Evolutionary conservation across 2,113 vertebrate genomes (phyloP).

Genomic region (Petromus typicus): DNA sequence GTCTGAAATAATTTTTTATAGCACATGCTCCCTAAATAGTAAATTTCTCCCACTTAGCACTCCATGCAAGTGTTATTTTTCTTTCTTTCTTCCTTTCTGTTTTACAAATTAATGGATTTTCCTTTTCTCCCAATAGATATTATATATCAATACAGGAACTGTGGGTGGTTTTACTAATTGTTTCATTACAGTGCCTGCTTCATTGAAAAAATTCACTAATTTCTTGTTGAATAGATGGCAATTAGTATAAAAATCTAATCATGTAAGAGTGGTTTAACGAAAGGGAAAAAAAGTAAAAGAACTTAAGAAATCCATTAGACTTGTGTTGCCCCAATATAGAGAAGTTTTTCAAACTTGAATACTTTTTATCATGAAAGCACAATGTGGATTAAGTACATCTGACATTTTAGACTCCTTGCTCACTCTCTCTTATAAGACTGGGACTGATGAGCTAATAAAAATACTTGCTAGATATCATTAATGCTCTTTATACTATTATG

Average conservation of each 20-base stretch:
- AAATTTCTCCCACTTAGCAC: background rate
- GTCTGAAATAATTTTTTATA: background rate
- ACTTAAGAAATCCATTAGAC: slow-evolving; percentile 10
- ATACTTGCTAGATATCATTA: slow-evolving; percentile 27
- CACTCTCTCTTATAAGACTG: background rate
- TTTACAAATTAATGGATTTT: background rate
- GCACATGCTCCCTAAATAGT: background rate
- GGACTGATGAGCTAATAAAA: slow-evolving; percentile 37
- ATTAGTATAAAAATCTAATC: background rate
- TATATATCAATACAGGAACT: background rate
- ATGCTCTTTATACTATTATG: background rate
- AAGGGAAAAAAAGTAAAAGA: background rate
- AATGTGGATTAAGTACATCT: slow-evolving; percentile 63
- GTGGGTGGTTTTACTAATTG: slow-evolving; percentile 1
- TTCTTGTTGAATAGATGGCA: slow-evolving; percentile 22
- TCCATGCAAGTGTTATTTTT: background rate
- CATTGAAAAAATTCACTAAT: background rate
- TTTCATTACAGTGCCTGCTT: background rate
- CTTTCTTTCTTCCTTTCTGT: background rate
- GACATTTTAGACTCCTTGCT: slow-evolving; percentile 33
- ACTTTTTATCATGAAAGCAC: slow-evolving; percentile 58
- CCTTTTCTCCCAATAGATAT: background rate
- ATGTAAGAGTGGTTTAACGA: background rate
- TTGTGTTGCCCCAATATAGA: slow-evolving; percentile 3
- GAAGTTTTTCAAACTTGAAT: slow-evolving; percentile 25